Conservation (phyloP, 1,140 invertebrate species). For the Thaumetopoea pityocampa region DNA sequence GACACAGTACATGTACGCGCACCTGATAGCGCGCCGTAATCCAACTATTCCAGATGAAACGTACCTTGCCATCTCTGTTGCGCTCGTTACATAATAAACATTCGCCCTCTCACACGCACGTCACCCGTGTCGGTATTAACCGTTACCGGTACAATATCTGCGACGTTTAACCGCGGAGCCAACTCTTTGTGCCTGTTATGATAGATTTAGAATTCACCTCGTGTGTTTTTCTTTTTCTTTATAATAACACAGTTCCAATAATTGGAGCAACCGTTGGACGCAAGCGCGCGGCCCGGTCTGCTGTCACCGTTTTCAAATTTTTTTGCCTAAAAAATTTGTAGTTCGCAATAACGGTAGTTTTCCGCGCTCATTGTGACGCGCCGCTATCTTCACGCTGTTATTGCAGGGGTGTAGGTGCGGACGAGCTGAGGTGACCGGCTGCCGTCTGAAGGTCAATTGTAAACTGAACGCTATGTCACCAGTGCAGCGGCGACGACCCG, state of each 20-base stretch:
- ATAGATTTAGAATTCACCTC: too few species aligned
- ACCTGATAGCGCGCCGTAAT: slow-evolving; percentile 1
- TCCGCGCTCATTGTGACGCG: slow-evolving; percentile 28
- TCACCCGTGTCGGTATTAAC: too few species aligned
- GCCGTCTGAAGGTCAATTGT: too few species aligned
- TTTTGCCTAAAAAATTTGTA: slow-evolving; percentile 70
- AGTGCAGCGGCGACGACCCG: too few species aligned
- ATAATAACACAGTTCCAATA: slow-evolving; percentile 32
- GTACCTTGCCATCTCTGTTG: neutral
- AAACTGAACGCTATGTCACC: too few species aligned
- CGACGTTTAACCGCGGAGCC: too few species aligned
- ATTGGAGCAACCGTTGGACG: slow-evolving; percentile 59
- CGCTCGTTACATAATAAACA: slow-evolving; percentile 7
- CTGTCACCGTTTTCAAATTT: slow-evolving; percentile 62
- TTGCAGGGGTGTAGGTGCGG: too few species aligned
- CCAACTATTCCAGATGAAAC: slow-evolving; percentile 5
- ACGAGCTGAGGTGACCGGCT: too few species aligned
- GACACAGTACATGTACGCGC: slow-evolving; percentile 1
- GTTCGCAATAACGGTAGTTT: slow-evolving; percentile 59
- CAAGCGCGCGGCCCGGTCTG: slow-evolving; percentile 39
- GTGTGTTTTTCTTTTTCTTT: too few species aligned
- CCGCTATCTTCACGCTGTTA: slow-evolving; percentile 54
- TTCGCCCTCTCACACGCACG: slow-evolving; percentile 4
- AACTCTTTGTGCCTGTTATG: too few species aligned
- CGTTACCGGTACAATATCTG: too few species aligned